These are phyloP conservation scores for Trogon melanurus DNA, from an alignment of 2,113 vertebrate species.

Conservation along the genomic window DNA sequence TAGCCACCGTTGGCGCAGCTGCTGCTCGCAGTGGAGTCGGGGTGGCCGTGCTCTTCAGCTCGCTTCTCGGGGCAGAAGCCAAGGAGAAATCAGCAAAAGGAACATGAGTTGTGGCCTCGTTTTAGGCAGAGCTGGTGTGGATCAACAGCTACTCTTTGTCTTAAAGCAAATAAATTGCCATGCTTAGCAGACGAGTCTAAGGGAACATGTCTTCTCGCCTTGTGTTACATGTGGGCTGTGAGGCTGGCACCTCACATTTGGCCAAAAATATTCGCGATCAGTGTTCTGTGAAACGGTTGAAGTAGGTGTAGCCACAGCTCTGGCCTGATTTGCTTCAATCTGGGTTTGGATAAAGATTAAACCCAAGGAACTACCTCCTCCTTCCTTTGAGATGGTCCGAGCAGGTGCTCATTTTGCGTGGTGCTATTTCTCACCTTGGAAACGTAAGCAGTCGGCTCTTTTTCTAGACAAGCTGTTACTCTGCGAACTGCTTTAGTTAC, in stretches of 20 bases:
- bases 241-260: not conserved
- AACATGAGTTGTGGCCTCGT: not conserved
- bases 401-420: not conserved
- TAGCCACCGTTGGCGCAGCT: accelerated
- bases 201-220: not conserved
- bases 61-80: not conserved
- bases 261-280: not conserved
- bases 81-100: not conserved
- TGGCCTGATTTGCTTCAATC: not conserved
- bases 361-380: not conserved
- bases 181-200: accelerated
- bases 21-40: accelerated
- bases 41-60: accelerated
- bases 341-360: not conserved
- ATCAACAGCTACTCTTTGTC: not conserved
- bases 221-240: not conserved
- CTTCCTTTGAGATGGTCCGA: not conserved
- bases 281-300: not conserved
- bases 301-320: not conserved
- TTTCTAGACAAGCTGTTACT: not conserved
- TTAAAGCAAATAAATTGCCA: not conserved
- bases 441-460: not conserved
- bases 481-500: not conserved
- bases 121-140: not conserved
- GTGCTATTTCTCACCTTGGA: not conserved